Percentiles rank a stretch among this genome's conserved stretches.
Conservation (phyloP, 2,888 invertebrate species). For the Synanthedon myopaeformis region DNA sequence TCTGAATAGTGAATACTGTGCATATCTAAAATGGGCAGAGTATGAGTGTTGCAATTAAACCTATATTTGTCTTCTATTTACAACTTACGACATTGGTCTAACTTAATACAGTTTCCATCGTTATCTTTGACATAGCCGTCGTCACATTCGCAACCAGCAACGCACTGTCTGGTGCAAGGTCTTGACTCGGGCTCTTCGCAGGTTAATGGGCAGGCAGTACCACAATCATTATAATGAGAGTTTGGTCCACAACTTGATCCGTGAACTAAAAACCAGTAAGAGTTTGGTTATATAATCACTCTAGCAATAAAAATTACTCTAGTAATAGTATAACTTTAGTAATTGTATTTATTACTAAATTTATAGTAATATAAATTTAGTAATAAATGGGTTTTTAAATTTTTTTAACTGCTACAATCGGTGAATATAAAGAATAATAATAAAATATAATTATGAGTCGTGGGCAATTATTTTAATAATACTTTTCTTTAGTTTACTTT, state of each 20-base stretch:
- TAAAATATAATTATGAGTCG: neutral
- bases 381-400: no score
- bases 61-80: neutral
- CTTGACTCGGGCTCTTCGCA: conserved; percentile 1
- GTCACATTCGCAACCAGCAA: conserved; percentile 3
- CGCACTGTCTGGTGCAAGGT: conserved; percentile 1
- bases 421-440: no score
- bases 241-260: neutral
- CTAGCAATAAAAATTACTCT: no score
- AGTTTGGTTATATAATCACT: neutral
- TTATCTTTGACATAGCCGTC: neutral
- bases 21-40: no score
- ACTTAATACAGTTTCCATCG: conserved; percentile 1
- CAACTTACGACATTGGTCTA: conserved; percentile 3
- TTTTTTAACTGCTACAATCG: no score
- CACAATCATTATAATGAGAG: conserved; percentile 1
- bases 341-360: no score
- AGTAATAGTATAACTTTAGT: no score
- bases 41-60: no score
- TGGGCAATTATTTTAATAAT: no score
- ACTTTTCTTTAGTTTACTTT: no score
- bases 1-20: no score
- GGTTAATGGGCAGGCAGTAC: conserved; percentile 2
- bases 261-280: neutral
- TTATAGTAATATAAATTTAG: no score